Evolutionary conservation across 2,888 invertebrate genomes (phyloP).

Genomic region (Apocheima hispidaria): DNA sequence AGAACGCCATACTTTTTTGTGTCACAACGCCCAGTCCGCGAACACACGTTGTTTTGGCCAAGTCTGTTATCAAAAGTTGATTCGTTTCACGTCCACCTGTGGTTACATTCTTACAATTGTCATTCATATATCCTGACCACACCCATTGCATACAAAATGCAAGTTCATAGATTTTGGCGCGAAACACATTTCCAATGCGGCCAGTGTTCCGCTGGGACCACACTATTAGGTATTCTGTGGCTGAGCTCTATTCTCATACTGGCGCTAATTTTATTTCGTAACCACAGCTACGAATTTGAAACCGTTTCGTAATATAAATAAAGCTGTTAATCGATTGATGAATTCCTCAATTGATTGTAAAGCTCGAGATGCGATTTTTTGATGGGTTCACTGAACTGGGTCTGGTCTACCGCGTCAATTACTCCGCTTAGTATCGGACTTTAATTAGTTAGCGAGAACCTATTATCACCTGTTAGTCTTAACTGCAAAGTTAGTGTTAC

Average conservation of each 20-base stretch:
- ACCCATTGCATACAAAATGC: constrained; percentile 49
- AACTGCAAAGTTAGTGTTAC: neutral
- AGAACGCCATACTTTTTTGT: too few species aligned
- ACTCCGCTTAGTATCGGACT: constrained; percentile 19
- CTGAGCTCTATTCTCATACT: constrained; percentile 50
- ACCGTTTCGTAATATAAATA: constrained; percentile 26
- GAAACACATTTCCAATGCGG: constrained; percentile 52
- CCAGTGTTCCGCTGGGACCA: constrained; percentile 46
- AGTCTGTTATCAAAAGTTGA: constrained; percentile 4
- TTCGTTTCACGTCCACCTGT: constrained; percentile 44
- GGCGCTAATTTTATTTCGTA: constrained; percentile 43
- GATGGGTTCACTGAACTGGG: constrained; percentile 68
- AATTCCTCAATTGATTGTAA: constrained; percentile 18
- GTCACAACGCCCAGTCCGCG: too few species aligned
- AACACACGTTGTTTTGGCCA: too few species aligned
- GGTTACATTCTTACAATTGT: constrained; percentile 49
- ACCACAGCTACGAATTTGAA: constrained; percentile 16
- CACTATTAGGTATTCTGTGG: neutral
- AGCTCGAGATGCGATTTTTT: constrained; percentile 55
- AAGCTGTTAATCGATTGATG: constrained; percentile 25
- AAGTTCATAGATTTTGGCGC: constrained; percentile 41
- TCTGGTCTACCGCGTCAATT: constrained; percentile 51
- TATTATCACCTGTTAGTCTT: neutral
- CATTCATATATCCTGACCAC: constrained; percentile 50
- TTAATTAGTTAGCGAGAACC: constrained; percentile 28